Evolutionary conservation across 2,888 invertebrate genomes (phyloP).

Genomic region (Troilus luridus): DNA sequence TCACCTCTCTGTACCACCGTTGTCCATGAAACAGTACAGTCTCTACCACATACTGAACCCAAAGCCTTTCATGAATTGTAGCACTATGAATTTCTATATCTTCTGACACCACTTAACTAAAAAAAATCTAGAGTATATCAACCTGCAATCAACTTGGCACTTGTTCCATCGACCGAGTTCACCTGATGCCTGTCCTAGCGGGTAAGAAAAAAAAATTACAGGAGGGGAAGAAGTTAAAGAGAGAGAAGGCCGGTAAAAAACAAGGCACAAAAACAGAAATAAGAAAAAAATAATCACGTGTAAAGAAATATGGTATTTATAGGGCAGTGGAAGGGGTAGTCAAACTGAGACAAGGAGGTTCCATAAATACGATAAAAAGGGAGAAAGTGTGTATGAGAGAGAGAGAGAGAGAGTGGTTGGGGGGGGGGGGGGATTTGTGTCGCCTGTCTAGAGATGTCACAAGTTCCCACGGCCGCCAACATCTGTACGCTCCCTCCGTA

Average conservation of each 20-base stretch:
- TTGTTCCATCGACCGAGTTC: slow-evolving; percentile 7
- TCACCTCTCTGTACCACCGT: no score
- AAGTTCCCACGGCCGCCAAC: slow-evolving; percentile 55
- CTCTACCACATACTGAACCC: no score
- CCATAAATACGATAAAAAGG: slow-evolving; percentile 7
- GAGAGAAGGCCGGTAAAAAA: not conserved
- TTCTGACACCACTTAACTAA: not conserved
- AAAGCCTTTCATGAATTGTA: no score
- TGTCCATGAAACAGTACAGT: no score
- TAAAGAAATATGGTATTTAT: slow-evolving; percentile 49
- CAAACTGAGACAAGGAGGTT: slow-evolving; percentile 12
- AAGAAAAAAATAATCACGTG: not conserved
- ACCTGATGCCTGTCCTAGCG: slow-evolving; percentile 45
- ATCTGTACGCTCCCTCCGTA: slow-evolving; percentile 25
- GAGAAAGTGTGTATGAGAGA: no score
- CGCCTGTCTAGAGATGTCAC: slow-evolving; percentile 57
- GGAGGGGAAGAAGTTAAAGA: slow-evolving; percentile 41
- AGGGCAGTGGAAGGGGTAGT: slow-evolving; percentile 40
- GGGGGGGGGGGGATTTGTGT: slow-evolving; percentile 58
- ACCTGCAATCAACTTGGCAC: not conserved
- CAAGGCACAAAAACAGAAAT: not conserved
- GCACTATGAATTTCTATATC: no score
- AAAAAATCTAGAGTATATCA: not conserved
- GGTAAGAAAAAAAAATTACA: slow-evolving; percentile 52
- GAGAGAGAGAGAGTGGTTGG: not conserved